Conservation (phyloP, 1,140 invertebrate genomes). For the Lanistes nyassanus region DNA sequence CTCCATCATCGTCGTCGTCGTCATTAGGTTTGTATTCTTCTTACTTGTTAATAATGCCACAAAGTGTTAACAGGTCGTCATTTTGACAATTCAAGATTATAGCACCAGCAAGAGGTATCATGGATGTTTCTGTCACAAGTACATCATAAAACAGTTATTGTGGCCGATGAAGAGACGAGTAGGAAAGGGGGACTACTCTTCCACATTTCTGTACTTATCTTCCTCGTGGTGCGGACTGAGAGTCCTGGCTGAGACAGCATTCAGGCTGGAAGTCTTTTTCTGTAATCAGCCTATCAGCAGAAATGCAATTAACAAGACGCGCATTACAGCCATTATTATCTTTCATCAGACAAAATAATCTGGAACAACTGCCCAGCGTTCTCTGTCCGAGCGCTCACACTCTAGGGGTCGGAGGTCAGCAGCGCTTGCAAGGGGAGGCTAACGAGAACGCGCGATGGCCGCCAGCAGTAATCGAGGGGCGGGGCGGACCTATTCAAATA, state of each 20-base stretch:
- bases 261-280: too few relatives aligned
- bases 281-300: background rate
- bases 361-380: background rate
- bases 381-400: background rate
- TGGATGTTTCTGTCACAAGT: background rate
- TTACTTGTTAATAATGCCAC: too few relatives aligned
- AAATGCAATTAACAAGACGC: background rate
- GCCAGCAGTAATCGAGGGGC: constrained; percentile 14
- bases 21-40: too few relatives aligned
- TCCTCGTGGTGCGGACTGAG: too few relatives aligned
- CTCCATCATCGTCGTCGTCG: too few relatives aligned
- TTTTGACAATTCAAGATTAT: too few relatives aligned
- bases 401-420: constrained; percentile 16
- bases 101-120: too few relatives aligned
- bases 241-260: too few relatives aligned
- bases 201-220: too few relatives aligned
- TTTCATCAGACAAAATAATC: constrained; percentile 10
- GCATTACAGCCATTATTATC: background rate
- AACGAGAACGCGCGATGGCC: constrained; percentile 21
- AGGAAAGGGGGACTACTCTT: too few relatives aligned
- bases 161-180: too few relatives aligned
- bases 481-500: constrained; percentile 21
- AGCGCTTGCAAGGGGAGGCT: constrained; percentile 16
- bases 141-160: background rate
- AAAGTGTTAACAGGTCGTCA: too few relatives aligned